Percentiles rank a stretch among this genome's conserved stretches.
These are phyloP conservation scores for Ormyrus thymus DNA, from an alignment of 2,888 invertebrate genomes.

Conservation along the genomic window DNA sequence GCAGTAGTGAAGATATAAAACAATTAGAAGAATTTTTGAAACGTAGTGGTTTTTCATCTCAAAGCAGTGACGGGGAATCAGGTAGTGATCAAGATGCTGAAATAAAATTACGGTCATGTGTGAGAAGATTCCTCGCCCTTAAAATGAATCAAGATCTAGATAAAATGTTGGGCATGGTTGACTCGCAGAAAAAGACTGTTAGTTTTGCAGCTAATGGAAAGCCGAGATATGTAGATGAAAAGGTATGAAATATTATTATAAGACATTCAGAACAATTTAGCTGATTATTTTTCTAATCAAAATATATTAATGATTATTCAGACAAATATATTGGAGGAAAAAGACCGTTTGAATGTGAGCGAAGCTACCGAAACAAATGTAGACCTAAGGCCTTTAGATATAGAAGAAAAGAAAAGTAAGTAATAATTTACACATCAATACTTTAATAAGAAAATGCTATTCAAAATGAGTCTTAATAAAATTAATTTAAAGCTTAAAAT, in stretches of 20 bases:
- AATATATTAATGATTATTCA: slow-evolving; percentile 41
- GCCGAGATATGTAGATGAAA: slow-evolving; percentile 77
- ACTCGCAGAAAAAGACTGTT: slow-evolving; percentile 82
- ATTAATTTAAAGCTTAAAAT: too few relatives aligned
- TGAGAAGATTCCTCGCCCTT: slow-evolving; percentile 83
- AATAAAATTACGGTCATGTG: slow-evolving; percentile 83
- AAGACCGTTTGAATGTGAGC: slow-evolving; percentile 57
- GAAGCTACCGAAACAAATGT: slow-evolving; percentile 65
- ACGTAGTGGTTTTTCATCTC: slow-evolving; percentile 81
- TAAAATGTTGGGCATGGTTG: slow-evolving; percentile 79
- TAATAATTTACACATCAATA: slow-evolving; percentile 8
- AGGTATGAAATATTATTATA: slow-evolving; percentile 64
- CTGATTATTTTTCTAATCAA: slow-evolving; percentile 5
- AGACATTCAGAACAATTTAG: too few relatives aligned
- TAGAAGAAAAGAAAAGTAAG: slow-evolving; percentile 78
- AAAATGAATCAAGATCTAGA: slow-evolving; percentile 83
- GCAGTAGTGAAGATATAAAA: slow-evolving; percentile 80
- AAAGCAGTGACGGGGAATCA: slow-evolving; percentile 81
- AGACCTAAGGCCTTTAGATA: slow-evolving; percentile 76
- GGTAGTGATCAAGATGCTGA: slow-evolving; percentile 80
- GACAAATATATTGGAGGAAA: slow-evolving; percentile 57
- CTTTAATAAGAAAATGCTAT: background rate
- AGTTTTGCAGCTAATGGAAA: slow-evolving; percentile 81
- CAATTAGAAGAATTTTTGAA: slow-evolving; percentile 84
- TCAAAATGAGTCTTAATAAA: too few relatives aligned